These are phyloP conservation scores for Sphaeramia orbicularis DNA, from an alignment of 2,797 vertebrate genomes.

Conservation along the genomic window DNA sequence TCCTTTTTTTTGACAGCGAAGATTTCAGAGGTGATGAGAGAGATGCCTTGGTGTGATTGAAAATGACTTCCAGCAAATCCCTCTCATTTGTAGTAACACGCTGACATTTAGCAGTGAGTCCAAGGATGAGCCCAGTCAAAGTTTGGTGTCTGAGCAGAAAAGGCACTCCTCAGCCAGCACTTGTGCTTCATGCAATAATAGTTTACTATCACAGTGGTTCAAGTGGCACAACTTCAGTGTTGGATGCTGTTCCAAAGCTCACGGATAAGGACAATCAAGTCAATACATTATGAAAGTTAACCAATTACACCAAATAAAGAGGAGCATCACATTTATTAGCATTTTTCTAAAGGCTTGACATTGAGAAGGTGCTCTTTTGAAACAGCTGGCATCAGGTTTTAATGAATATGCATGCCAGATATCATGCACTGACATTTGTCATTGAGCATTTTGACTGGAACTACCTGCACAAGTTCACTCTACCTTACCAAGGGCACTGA, in stretches of 20 bases:
- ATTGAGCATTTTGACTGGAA: constrained; percentile 58
- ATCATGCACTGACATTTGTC: constrained; percentile 61
- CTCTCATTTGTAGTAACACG: constrained; percentile 69
- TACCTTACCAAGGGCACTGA: constrained; percentile 49
- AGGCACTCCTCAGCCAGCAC: constrained; percentile 22
- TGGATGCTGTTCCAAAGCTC: constrained; percentile 2
- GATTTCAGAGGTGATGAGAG: constrained; percentile 53
- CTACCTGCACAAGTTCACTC: constrained; percentile 51
- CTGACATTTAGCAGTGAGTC: constrained; percentile 67
- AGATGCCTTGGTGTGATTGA: constrained; percentile 53
- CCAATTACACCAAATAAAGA: constrained; percentile 13
- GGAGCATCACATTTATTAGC: constrained; percentile 33
- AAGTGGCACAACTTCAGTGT: constrained; percentile 24
- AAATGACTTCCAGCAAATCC: constrained; percentile 62
- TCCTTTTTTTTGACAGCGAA: constrained; percentile 16
- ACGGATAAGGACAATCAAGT: not conserved
- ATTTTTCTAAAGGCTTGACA: constrained; percentile 55
- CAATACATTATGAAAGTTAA: constrained; percentile 24
- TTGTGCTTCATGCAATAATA: constrained; percentile 24
- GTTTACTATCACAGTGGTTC: constrained; percentile 6
- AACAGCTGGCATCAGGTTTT: constrained; percentile 72
- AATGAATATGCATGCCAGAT: constrained; percentile 73
- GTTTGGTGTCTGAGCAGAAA: constrained; percentile 55
- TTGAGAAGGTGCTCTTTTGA: constrained; percentile 63
- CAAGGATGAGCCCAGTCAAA: constrained; percentile 37